Evolutionary conservation across 1,140 invertebrate species (phyloP).

Genomic region (Copidosoma floridanum): DNA sequence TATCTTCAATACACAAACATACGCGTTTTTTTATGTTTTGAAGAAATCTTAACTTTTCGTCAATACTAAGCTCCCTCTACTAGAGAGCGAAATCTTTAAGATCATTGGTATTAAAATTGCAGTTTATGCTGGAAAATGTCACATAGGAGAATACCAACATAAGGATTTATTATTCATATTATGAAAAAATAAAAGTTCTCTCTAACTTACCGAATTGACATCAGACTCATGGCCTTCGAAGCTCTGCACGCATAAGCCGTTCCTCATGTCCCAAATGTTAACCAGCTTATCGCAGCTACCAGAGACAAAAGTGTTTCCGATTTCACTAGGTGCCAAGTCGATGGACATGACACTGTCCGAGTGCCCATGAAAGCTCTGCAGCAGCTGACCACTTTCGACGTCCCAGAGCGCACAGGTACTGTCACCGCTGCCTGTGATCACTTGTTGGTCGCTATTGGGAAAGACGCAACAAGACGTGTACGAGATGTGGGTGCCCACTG

Average conservation of each 20-base stretch:
- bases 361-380: conserved; percentile 99
- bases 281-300: conserved; percentile 98
- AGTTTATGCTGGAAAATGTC: too few relatives aligned
- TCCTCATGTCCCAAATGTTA: conserved; percentile 98
- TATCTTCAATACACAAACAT: too few relatives aligned
- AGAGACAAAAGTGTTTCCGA: conserved; percentile 97
- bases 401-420: conserved; percentile 99
- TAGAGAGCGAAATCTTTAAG: too few relatives aligned
- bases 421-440: conserved; percentile 97
- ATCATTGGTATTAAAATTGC: too few relatives aligned
- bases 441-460: conserved; percentile 98
- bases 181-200: too few relatives aligned
- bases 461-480: conserved; percentile 98
- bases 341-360: conserved; percentile 96
- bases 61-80: too few relatives aligned
- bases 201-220: conserved; percentile 91
- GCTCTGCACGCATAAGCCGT: conserved; percentile 95
- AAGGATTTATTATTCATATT: too few relatives aligned
- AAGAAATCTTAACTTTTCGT: too few relatives aligned
- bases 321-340: conserved; percentile 95
- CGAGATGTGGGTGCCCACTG: conserved; percentile 94
- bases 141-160: too few relatives aligned
- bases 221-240: conserved; percentile 99
- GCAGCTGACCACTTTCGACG: conserved; percentile 94
- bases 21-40: too few relatives aligned